Percentiles rank a stretch among this genome's conserved stretches.
These are phyloP conservation scores for Drosophila leontia DNA, from an alignment of 1,140 invertebrate species.

Conservation along the genomic window DNA sequence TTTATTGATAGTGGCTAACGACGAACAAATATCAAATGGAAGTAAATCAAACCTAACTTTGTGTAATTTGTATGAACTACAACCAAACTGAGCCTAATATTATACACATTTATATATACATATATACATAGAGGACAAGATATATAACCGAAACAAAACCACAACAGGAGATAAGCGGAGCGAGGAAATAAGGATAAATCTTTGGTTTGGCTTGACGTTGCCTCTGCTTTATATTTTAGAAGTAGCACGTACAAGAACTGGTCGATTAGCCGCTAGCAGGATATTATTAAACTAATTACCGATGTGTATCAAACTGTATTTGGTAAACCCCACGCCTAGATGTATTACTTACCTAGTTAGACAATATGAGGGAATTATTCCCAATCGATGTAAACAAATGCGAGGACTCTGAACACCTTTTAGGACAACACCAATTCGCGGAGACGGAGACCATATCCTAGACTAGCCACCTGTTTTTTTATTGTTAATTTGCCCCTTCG, in stretches of 20 bases:
- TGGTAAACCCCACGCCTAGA: constrained; percentile 38
- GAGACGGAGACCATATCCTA: constrained; percentile 33
- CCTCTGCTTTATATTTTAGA: constrained; percentile 16
- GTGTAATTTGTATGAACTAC: constrained; percentile 49
- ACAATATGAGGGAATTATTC: constrained; percentile 82
- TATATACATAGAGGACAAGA: constrained; percentile 17
- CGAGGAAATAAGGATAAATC: neutral
- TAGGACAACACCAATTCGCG: constrained; percentile 61
- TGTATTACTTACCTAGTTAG: constrained; percentile 75
- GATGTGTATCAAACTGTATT: constrained; percentile 35
- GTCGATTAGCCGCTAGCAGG: constrained; percentile 43
- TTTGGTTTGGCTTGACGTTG: constrained; percentile 23
- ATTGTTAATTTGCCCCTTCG: constrained; percentile 24
- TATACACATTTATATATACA: constrained; percentile 29
- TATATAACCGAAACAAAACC: constrained; percentile 33
- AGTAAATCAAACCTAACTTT: constrained; percentile 34
- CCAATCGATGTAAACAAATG: constrained; percentile 51
- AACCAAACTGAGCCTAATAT: constrained; percentile 39
- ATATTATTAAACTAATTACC: constrained; percentile 10
- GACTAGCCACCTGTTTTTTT: constrained; percentile 21
- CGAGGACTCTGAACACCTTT: constrained; percentile 57
- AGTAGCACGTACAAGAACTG: constrained; percentile 29
- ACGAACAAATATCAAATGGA: constrained; percentile 28
- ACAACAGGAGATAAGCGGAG: constrained; percentile 24
- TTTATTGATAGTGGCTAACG: constrained; percentile 31